Evolutionary conservation across 2,797 vertebrate genomes (phyloP), one percentile per base, ranked within the genome.

Genomic region (Buceros bicornis): DNA sequence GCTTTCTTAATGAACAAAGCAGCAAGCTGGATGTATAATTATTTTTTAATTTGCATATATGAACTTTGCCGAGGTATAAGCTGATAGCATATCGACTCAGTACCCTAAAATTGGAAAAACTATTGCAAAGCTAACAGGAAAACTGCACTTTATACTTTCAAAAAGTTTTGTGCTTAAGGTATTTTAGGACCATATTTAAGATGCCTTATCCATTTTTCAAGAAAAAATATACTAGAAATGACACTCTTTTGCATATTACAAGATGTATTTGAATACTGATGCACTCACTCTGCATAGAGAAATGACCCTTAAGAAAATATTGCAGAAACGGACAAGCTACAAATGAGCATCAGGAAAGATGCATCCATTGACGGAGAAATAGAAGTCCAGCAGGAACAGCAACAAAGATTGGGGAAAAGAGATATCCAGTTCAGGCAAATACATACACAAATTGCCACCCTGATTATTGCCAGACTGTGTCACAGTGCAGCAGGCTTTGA

Each of bases 401-500:
- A 54, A 40, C 1, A 25, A 9, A 3, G 16, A 3, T 6, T 20
- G 20, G 10, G 11, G 17, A 80, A 69, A 69, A 13, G 7, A 21
- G 6, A 22, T 5, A 2, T 7, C 17, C 56, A 57, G 17, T 31
- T 33, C 45, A 5, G 6, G 28, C 8, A 70, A 78, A 62, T 2
- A 35, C 18, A 61, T 47, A 40, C 19, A 37, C 5, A 29, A 47
- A 62, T 13, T 37, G 13, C 16, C 18, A 43, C 26, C 22, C 24
- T n/a, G 6, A 17, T 35, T 5, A 1, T 21, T 31, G 16, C 10
- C 56, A 53, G 31, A 14, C 17, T 29, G 43, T 28, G 24, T 43
- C 0, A 0, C 5, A 11, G 53, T 13, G 18, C 21, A 51, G 37
- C 2, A 0, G 28, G 21, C 19, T 54, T 66, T 53, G 43, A 72